Conservation (phyloP, 2,888 invertebrate species). For the Cantharis flavilabris region DNA sequence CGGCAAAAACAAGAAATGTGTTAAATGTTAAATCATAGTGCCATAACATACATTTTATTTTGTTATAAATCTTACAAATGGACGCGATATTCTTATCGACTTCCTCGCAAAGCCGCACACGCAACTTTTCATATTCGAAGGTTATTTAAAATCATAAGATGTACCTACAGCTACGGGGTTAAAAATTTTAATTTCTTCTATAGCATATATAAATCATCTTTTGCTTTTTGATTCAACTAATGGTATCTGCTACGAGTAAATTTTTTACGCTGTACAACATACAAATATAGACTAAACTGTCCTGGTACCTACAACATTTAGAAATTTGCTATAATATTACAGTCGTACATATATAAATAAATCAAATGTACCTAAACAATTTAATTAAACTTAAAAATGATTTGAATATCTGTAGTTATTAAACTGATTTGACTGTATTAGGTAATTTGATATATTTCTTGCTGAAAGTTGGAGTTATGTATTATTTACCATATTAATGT, state of each 20-base stretch:
- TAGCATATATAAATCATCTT: neutral
- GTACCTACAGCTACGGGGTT: neutral
- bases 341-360: neutral
- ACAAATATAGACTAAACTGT: neutral
- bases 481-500: too few species aligned
- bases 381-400: too few species aligned
- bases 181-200: neutral
- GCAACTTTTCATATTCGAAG: constrained; percentile 29
- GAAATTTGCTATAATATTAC: neutral
- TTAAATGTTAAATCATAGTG: constrained; percentile 1
- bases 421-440: too few species aligned
- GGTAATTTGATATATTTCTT: too few species aligned
- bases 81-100: constrained; percentile 37
- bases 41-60: neutral
- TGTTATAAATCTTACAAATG: constrained; percentile 5
- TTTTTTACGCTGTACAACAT: neutral
- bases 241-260: neutral
- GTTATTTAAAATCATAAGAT: constrained; percentile 6
- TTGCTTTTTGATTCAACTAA: neutral
- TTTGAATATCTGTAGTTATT: too few species aligned
- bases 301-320: neutral
- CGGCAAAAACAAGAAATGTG: neutral
- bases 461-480: too few species aligned
- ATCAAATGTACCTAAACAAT: too few species aligned
- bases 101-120: constrained; percentile 31